phyloP scores from a whole-genome alignment of 1,140 invertebrate species.

The Plutomurus gul region DNA sequence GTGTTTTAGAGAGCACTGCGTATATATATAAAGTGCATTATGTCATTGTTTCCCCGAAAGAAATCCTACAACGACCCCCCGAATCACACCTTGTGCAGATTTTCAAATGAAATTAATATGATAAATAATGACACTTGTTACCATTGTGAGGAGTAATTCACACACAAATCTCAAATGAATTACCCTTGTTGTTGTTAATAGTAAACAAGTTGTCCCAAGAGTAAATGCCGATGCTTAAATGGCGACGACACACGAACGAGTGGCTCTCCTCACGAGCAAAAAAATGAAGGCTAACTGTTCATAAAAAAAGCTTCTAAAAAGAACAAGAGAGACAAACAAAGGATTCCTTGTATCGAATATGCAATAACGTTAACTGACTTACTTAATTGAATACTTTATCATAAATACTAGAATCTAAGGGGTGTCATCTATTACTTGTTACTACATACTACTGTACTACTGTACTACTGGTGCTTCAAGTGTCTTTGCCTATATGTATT shows the following conservation, averaged over 20 bases:
- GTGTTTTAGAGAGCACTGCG: neutral
- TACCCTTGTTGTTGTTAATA: slow-evolving; percentile 3
- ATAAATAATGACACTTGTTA: slow-evolving; percentile 3
- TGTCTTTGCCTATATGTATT: slow-evolving; percentile 17
- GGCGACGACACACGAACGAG: too few relatives aligned
- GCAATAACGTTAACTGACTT: slow-evolving; percentile 21
- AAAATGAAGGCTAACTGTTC: neutral
- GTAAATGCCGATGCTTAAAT: neutral
- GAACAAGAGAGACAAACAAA: neutral
- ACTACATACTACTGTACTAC: slow-evolving; percentile 18
- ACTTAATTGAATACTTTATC: too few relatives aligned
- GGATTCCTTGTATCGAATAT: slow-evolving; percentile 12
- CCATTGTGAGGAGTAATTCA: neutral
- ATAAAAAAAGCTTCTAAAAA: neutral
- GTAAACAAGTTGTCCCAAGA: neutral
- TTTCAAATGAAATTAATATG: slow-evolving; percentile 9
- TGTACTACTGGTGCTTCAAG: slow-evolving; percentile 17
- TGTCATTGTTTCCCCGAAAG: too few relatives aligned
- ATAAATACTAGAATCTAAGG: neutral
- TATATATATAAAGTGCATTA: too few relatives aligned
- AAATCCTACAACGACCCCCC: too few relatives aligned
- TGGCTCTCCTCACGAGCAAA: neutral
- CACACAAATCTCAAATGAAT: neutral
- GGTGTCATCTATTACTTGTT: slow-evolving; percentile 2
- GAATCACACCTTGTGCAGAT: slow-evolving; percentile 5